Percentiles rank a stretch among this genome's conserved stretches.
Evolutionary conservation across 1,140 invertebrate species (phyloP).

Genomic region (Sipha flava): DNA sequence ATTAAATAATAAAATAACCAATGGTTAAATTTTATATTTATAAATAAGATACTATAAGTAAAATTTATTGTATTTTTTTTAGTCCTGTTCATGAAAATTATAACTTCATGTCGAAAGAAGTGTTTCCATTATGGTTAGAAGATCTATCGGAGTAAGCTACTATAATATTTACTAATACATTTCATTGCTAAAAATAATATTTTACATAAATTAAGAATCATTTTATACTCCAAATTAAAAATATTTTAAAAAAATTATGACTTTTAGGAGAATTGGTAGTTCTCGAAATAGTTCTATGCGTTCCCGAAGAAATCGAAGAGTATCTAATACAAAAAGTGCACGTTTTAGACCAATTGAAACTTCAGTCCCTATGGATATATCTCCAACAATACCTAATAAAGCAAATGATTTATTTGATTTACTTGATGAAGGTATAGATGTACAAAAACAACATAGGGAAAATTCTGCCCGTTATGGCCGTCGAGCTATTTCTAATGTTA

Average conservation of each 20-base stretch:
- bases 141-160: constrained; percentile 36
- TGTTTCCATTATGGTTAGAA: constrained; percentile 38
- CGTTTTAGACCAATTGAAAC: neutral
- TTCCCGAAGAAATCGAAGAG: neutral
- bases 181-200: too few species aligned
- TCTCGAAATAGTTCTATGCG: neutral
- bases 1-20: neutral
- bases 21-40: neutral
- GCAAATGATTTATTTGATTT: constrained; percentile 18
- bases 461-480: constrained; percentile 33
- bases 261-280: constrained; percentile 2
- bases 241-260: neutral
- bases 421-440: constrained; percentile 3
- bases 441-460: neutral
- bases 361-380: neutral
- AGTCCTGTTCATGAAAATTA: neutral
- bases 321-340: constrained; percentile 26
- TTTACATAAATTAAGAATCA: neutral
- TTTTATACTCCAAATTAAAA: neutral
- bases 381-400: neutral
- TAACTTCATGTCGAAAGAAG: constrained; percentile 30
- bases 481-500: constrained; percentile 18
- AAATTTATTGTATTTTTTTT: neutral
- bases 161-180: neutral
- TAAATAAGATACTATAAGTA: neutral